Evolutionary conservation across 2,888 invertebrate genomes (phyloP).

Genomic region (Nephrotoma appendiculata): DNA sequence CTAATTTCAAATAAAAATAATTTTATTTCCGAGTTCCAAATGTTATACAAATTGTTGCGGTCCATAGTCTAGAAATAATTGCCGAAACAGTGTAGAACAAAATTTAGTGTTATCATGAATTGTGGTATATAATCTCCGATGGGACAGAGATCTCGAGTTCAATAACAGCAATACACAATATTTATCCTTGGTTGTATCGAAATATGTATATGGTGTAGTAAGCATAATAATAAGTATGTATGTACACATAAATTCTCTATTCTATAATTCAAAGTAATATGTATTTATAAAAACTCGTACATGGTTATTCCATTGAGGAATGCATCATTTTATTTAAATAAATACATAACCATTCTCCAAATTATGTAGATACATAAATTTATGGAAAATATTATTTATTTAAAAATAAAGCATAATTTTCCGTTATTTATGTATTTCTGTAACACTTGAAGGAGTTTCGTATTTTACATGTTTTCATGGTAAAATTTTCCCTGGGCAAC

Average conservation of each 20-base stretch:
- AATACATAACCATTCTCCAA: neutral
- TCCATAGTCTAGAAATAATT: neutral
- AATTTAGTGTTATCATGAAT: neutral
- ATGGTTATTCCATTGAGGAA: neutral
- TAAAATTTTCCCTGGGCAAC: neutral
- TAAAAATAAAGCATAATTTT: neutral
- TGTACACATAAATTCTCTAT: neutral
- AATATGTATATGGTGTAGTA: neutral
- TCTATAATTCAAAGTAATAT: neutral
- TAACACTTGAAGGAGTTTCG: neutral
- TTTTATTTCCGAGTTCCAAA: too few species aligned
- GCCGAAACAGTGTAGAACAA: neutral
- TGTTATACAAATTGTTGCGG: too few species aligned
- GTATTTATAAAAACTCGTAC: neutral
- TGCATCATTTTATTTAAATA: neutral
- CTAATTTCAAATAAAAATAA: too few species aligned
- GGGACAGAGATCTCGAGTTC: neutral
- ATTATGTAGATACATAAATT: neutral
- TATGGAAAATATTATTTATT: neutral
- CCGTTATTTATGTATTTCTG: neutral
- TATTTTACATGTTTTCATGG: neutral
- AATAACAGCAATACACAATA: neutral
- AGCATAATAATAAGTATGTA: too few species aligned
- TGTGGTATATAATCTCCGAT: neutral
- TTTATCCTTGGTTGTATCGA: neutral